Evolutionary conservation across 2,113 vertebrate species (phyloP).

Genomic region (Sinocyclocheilus anshuiensis): DNA sequence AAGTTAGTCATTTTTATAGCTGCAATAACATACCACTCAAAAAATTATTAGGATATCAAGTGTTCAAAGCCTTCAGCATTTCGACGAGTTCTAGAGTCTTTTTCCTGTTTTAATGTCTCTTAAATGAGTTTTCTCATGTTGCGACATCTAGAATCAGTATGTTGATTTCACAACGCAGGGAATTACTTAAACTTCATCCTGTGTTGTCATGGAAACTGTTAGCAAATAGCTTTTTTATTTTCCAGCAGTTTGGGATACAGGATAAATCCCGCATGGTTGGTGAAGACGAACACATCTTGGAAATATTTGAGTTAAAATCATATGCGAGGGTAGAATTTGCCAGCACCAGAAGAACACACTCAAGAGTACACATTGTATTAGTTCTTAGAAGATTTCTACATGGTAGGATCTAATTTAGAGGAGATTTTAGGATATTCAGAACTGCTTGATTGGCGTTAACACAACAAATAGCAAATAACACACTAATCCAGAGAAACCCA

Average conservation of each 20-base stretch:
- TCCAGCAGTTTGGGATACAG: background rate
- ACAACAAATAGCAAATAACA: background rate
- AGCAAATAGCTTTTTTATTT: slow-evolving; percentile 18
- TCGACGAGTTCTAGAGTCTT: background rate
- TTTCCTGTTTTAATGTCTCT: background rate
- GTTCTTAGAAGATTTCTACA: background rate
- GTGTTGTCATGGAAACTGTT: slow-evolving; percentile 59
- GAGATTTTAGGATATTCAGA: background rate
- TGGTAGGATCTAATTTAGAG: background rate
- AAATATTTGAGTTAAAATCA: background rate
- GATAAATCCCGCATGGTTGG: background rate
- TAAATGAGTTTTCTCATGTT: background rate
- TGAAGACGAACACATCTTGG: background rate
- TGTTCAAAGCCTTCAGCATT: background rate
- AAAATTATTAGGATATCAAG: background rate
- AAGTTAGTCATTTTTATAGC: background rate
- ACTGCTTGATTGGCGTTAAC: background rate
- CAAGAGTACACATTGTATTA: background rate
- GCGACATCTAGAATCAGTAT: slow-evolving; percentile 11
- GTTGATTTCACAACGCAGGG: slow-evolving; percentile 35
- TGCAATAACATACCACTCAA: background rate
- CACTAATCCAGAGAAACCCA: background rate
- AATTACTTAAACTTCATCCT: slow-evolving; percentile 33
- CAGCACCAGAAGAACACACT: background rate
- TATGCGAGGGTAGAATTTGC: background rate